These are phyloP conservation scores for Gadopsis marmoratus DNA, from an alignment of 2,797 vertebrate species.

Conservation along the genomic window DNA sequence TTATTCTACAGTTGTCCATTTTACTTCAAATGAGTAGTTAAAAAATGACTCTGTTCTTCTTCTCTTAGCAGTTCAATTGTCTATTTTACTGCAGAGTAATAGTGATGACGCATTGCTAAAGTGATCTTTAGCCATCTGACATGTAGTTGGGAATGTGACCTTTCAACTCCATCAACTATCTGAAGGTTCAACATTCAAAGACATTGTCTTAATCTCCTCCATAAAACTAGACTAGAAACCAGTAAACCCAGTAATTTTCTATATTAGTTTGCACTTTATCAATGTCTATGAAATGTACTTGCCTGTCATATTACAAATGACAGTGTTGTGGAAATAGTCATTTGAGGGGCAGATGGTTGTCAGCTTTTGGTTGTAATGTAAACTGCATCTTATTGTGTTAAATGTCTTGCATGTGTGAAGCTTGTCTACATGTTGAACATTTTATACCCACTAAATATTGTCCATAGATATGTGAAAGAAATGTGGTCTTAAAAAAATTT, in stretches of 20 bases:
- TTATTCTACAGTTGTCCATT: background rate
- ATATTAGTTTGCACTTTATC: slow-evolving; percentile 48
- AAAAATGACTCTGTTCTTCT: background rate
- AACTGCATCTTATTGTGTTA: slow-evolving; percentile 45
- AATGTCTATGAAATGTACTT: slow-evolving; percentile 35
- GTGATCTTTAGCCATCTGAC: slow-evolving; percentile 13
- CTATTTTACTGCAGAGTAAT: background rate
- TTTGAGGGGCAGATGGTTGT: slow-evolving; percentile 17
- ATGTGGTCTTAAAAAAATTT: slow-evolving; percentile 54
- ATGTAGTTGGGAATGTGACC: slow-evolving; percentile 37
- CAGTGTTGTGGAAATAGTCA: slow-evolving; percentile 27
- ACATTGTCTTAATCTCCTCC: slow-evolving; percentile 1
- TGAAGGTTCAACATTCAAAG: slow-evolving; percentile 37
- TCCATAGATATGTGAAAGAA: slow-evolving; percentile 42
- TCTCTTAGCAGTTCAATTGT: background rate
- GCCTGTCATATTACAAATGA: slow-evolving; percentile 42
- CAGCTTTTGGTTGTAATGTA: slow-evolving; percentile 23
- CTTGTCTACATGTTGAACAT: slow-evolving; percentile 30
- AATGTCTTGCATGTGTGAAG: slow-evolving; percentile 24
- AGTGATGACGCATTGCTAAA: background rate
- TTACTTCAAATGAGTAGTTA: background rate
- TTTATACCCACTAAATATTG: slow-evolving; percentile 24
- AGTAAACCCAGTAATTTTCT: slow-evolving; percentile 47
- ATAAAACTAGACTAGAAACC: slow-evolving; percentile 15
- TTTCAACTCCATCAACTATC: slow-evolving; percentile 35